Base-by-base conservation (phyloP, 1,140 invertebrate species). In the Brachystomella parvula region DNA sequence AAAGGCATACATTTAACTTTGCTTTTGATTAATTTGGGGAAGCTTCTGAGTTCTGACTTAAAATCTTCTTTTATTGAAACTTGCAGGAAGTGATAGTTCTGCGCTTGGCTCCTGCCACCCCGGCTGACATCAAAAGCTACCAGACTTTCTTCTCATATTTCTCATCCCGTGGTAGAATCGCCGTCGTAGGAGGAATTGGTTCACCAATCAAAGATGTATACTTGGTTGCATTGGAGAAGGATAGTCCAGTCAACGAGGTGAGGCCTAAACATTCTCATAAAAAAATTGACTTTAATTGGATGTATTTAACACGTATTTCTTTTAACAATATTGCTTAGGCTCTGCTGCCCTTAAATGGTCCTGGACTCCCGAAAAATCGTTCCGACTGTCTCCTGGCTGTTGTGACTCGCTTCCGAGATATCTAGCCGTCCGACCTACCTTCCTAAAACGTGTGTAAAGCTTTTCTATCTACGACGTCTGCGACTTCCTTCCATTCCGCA, bases 151-250 rank as follows among this genome's bases (percentile, higher is more conserved):
- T 93, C 75, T 88, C 86, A 65, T 96, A 97, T 79, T 80, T 98
- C 9, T 88, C 88, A 75, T 88, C 84, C 75, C 83, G 91, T 28
- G 87, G 89, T 75, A 81, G 88, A 19, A 75, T 85, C 70, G 87
- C 86, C 2, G 87, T 89, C 21, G 81, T 89, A 21, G 83, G 83
- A 0, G 83, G 81, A 59, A 75, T 81, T 3, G 80, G 84, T 19
- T 81, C 81, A 53, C 87, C 86, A 9, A 87, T 97, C 31, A 96
- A 96, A 76, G 94, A 98, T 78, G 94, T 97, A 75, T 97, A 98
- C 76, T 87, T 97, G 65, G 83, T 95, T 70, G 93, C 94, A 0
- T 80, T 96, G 39, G 84, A 89, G 0, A 85, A 85, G 21, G 83
- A 88, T 64, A 85, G 84, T 66, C 82, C 87, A 12, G 83, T 96